Conservation (phyloP, 2,888 invertebrate genomes). For the Odontothrips loti region DNA sequence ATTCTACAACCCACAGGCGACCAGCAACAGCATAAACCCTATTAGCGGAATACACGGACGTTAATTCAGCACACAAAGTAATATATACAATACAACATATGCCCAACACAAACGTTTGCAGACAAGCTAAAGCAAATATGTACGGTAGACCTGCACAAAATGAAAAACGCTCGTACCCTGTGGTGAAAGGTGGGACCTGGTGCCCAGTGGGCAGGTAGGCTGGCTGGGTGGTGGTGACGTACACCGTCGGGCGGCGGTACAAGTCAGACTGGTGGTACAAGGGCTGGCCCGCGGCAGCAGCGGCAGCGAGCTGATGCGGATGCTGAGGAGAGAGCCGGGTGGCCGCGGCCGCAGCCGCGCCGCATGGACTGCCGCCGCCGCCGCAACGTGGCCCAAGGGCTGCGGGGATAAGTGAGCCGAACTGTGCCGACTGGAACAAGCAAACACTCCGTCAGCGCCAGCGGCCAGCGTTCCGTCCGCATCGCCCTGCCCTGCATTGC, state of each 20-base stretch:
- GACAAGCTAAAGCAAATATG: background rate
- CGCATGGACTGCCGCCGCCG: background rate
- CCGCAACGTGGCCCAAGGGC: constrained; percentile 43
- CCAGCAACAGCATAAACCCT: background rate
- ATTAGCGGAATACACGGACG: background rate
- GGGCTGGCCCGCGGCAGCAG: constrained; percentile 51
- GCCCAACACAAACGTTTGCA: background rate
- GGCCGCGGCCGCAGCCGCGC: constrained; percentile 37
- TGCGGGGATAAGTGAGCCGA: constrained; percentile 51
- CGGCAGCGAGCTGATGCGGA: background rate
- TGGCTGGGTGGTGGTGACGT: constrained; percentile 60
- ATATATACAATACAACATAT: no score
- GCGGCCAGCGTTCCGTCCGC: no score
- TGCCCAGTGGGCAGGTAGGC: constrained; percentile 53
- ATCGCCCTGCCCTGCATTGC: no score
- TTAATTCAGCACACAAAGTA: background rate
- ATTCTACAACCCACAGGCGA: no score
- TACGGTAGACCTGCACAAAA: background rate
- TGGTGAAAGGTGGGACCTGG: constrained; percentile 50
- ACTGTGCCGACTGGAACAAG: constrained; percentile 38
- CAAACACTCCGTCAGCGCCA: constrained; percentile 20
- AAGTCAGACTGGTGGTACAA: constrained; percentile 60
- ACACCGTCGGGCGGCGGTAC: constrained; percentile 64
- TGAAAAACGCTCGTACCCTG: constrained; percentile 41
- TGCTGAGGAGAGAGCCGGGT: constrained; percentile 53